A percentile compares a stretch with the other conserved stretches of the same genome.
Conservation (phyloP, 1,140 invertebrate species). For the Drosophila lowei region DNA sequence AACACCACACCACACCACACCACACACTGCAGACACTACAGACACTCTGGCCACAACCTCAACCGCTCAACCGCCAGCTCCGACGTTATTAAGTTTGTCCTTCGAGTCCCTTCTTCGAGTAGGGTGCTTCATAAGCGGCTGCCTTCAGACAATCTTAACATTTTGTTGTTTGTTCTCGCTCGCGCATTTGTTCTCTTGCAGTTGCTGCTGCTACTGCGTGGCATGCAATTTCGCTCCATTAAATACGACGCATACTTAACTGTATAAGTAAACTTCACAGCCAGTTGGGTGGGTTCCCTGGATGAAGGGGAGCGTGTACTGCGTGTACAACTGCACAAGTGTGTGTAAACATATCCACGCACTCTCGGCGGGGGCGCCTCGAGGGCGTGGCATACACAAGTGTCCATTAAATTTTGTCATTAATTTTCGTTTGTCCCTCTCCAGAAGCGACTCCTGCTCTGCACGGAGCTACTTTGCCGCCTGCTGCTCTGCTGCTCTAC, state of each 20-base stretch:
- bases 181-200: slow-evolving; percentile 3
- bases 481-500: slow-evolving; percentile 6
- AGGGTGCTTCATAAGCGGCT: slow-evolving; percentile 59
- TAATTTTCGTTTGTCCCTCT: slow-evolving; percentile 69
- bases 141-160: slow-evolving; percentile 58
- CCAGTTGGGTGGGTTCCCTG: slow-evolving; percentile 31
- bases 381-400: slow-evolving; percentile 51
- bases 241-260: slow-evolving; percentile 62
- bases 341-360: slow-evolving; percentile 61
- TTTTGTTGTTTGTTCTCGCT: slow-evolving; percentile 53
- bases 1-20: slow-evolving; percentile 7
- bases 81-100: slow-evolving; percentile 49
- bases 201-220: slow-evolving; percentile 16
- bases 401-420: slow-evolving; percentile 76
- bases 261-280: slow-evolving; percentile 57
- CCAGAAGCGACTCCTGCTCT: neutral
- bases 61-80: slow-evolving; percentile 6
- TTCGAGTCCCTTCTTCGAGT: slow-evolving; percentile 19
- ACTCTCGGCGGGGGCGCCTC: slow-evolving; percentile 6
- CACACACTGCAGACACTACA: too few relatives aligned
- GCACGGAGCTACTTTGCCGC: slow-evolving; percentile 7
- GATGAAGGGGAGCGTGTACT: too few relatives aligned
- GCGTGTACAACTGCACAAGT: slow-evolving; percentile 44
- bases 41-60: slow-evolving; percentile 37
- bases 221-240: slow-evolving; percentile 60